These are phyloP conservation scores for Nephrotoma guestfalica DNA, from an alignment of 2,888 invertebrate species.

Conservation along the genomic window DNA sequence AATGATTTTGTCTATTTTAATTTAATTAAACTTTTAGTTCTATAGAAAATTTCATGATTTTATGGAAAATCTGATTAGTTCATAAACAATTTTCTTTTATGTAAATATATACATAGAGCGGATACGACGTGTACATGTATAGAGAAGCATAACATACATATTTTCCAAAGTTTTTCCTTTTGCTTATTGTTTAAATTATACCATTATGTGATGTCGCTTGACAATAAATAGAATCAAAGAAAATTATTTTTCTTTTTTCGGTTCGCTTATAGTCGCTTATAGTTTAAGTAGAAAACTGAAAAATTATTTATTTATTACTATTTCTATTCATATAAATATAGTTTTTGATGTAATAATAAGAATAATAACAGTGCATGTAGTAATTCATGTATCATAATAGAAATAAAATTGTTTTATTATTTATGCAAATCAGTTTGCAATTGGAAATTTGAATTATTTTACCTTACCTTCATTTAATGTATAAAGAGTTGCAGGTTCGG, in stretches of 20 bases:
- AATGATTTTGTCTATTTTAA: background rate
- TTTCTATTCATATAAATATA: background rate
- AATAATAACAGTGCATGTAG: background rate
- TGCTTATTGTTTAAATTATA: background rate
- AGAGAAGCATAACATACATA: background rate
- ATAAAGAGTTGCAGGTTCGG: no score
- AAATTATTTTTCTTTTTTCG: background rate
- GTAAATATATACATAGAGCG: background rate
- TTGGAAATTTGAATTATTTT: no score
- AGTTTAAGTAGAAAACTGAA: background rate
- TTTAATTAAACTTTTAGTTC: background rate
- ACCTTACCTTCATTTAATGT: no score
- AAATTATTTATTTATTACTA: background rate
- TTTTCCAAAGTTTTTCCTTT: background rate
- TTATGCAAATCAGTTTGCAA: background rate
- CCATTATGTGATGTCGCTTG: background rate
- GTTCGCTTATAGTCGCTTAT: background rate
- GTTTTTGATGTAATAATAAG: background rate
- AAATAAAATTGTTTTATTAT: background rate
- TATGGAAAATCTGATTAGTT: background rate
- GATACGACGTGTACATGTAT: background rate
- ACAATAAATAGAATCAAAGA: background rate
- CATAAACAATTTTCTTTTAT: background rate
- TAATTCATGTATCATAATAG: background rate
- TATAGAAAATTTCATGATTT: background rate